Conservation (phyloP, 2,888 invertebrate species). For the Cremastinae sp. region DNA sequence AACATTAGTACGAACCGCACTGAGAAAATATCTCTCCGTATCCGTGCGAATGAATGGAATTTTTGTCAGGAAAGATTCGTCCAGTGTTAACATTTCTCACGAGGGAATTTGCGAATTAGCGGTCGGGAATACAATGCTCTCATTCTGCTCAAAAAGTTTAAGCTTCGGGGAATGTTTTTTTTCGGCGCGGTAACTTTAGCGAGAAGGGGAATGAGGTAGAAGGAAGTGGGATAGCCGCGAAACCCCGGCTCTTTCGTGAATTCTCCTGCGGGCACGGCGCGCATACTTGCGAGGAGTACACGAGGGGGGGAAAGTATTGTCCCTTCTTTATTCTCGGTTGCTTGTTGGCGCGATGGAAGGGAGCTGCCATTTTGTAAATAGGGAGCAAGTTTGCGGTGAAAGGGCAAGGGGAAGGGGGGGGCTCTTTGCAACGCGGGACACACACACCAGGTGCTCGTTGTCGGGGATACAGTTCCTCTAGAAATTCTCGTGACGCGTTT, state of each 20-base stretch:
- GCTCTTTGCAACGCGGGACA: constrained; percentile 66
- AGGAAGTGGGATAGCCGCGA: constrained; percentile 36
- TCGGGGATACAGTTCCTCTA: constrained; percentile 76
- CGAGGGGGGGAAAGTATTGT: constrained; percentile 75
- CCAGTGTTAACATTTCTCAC: too few species aligned
- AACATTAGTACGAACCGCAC: too few species aligned
- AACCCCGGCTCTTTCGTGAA: constrained; percentile 45
- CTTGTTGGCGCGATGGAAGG: constrained; percentile 66
- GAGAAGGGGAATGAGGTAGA: constrained; percentile 20
- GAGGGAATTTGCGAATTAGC: too few species aligned
- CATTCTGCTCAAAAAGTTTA: neutral
- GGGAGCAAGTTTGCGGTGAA: constrained; percentile 32
- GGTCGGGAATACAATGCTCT: neutral
- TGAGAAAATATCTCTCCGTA: too few species aligned
- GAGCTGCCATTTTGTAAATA: constrained; percentile 77
- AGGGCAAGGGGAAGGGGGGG: constrained; percentile 64
- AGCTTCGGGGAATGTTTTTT: constrained; percentile 24
- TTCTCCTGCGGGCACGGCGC: constrained; percentile 36
- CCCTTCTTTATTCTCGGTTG: constrained; percentile 71
- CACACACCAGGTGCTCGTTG: constrained; percentile 75
- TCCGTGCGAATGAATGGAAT: too few species aligned
- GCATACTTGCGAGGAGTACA: constrained; percentile 47
- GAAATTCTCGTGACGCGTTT: constrained; percentile 72
- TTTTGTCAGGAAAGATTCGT: too few species aligned
- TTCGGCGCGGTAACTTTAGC: neutral